Percentiles rank a stretch among this genome's conserved stretches.
Conservation (phyloP, 2,888 invertebrate species). For the Cheilosia grossa region DNA sequence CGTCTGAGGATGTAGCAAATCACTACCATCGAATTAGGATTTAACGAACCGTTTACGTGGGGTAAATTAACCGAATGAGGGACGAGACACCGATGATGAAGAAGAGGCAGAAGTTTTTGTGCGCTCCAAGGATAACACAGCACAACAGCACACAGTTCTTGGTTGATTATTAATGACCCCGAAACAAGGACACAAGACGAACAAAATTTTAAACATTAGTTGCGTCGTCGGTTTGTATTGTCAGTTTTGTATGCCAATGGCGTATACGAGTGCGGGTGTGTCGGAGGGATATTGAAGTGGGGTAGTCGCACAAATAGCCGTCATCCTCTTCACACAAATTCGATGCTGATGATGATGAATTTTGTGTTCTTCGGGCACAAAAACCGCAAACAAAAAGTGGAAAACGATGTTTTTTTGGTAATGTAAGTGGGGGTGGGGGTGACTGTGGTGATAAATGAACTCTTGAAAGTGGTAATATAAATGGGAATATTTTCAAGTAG, state of each 20-base stretch:
- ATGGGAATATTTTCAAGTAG: background rate
- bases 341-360: constrained; percentile 65
- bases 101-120: constrained; percentile 7
- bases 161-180: constrained; percentile 61
- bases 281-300: constrained; percentile 29
- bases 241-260: constrained; percentile 49
- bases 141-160: background rate
- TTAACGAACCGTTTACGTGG: constrained; percentile 73
- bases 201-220: constrained; percentile 51
- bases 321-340: constrained; percentile 43
- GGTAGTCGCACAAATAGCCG: constrained; percentile 24
- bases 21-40: constrained; percentile 72
- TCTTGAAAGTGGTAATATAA: constrained; percentile 2
- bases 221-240: constrained; percentile 19
- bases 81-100: constrained; percentile 3
- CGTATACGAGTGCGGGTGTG: constrained; percentile 8
- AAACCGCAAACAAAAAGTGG: constrained; percentile 60
- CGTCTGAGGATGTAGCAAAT: constrained; percentile 46
- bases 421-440: constrained; percentile 19
- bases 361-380: constrained; percentile 36
- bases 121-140: too few species aligned
- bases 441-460: constrained; percentile 47
- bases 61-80: constrained; percentile 67
- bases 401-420: constrained; percentile 54
- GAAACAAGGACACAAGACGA: constrained; percentile 30